phyloP scores from a whole-genome alignment of 2,888 invertebrate genomes.

The Maniola hyperantus region DNA sequence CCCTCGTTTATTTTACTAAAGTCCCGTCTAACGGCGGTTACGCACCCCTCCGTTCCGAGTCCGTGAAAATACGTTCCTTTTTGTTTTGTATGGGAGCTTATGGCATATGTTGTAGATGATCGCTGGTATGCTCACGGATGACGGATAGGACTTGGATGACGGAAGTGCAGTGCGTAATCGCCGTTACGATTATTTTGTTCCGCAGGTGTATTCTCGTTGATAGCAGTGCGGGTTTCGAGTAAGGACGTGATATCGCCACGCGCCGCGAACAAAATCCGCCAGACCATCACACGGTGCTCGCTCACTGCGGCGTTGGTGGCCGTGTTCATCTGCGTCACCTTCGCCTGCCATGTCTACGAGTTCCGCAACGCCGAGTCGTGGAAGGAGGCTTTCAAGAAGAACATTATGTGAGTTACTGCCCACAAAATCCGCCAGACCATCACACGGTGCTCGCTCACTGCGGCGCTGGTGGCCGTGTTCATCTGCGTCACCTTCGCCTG shows the following conservation, averaged over 20 bases:
- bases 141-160: too few relatives aligned
- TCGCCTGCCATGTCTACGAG: constrained; percentile 92
- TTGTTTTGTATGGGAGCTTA: too few relatives aligned
- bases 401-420: constrained; percentile 88
- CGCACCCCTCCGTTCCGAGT: too few relatives aligned
- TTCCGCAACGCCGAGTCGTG: constrained; percentile 89
- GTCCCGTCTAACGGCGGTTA: too few relatives aligned
- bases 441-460: constrained; percentile 91
- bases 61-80: too few relatives aligned
- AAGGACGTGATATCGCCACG: constrained; percentile 92
- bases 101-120: too few relatives aligned
- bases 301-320: constrained; percentile 90
- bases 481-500: constrained; percentile 91
- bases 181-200: background rate
- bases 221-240: constrained; percentile 90
- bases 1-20: too few relatives aligned
- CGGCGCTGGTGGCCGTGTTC: constrained; percentile 88
- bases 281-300: constrained; percentile 93
- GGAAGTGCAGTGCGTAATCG: too few relatives aligned
- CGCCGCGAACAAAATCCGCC: constrained; percentile 92
- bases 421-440: constrained; percentile 73
- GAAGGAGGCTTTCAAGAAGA: constrained; percentile 89
- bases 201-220: constrained; percentile 89
- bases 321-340: constrained; percentile 89
- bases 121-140: too few relatives aligned